Conservation (phyloP, 92 coral and sea anemone species). For the Hydrozoanthus gracilis region DNA sequence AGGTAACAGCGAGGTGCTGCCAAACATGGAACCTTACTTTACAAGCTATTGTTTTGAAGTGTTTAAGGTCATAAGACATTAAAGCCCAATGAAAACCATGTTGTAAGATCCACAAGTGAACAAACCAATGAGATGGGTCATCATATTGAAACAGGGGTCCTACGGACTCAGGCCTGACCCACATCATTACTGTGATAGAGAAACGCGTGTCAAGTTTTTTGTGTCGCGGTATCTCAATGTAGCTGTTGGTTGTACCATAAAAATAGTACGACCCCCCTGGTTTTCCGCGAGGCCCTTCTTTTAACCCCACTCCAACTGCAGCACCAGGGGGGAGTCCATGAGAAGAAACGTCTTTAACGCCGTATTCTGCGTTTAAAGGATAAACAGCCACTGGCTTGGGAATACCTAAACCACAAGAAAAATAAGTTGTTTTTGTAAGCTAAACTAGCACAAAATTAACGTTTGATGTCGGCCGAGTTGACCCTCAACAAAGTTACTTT, state of each 20-base stretch:
- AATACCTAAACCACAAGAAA: background rate
- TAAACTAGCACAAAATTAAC: no score
- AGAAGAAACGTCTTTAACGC: constrained; percentile 4
- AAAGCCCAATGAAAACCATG: background rate
- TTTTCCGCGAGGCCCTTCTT: constrained; percentile 45
- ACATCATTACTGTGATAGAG: constrained; percentile 46
- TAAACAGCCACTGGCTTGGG: constrained; percentile 36
- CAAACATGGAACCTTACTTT: background rate
- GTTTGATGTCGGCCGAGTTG: no score
- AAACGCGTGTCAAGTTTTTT: background rate
- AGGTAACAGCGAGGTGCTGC: constrained; percentile 34
- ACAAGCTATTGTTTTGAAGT: fast-evolving
- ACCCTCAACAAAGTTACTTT: no score
- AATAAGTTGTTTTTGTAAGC: background rate
- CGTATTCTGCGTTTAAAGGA: constrained; percentile 37
- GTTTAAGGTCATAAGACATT: background rate
- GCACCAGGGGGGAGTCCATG: constrained; percentile 13
- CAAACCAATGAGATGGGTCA: background rate
- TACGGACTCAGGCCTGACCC: constrained; percentile 31
- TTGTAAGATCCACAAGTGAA: constrained; percentile 26
- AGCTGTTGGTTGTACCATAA: constrained; percentile 28
- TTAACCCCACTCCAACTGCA: constrained; percentile 8
- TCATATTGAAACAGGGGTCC: constrained; percentile 44
- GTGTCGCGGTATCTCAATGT: constrained; percentile 29
- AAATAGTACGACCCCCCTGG: constrained; percentile 48